A percentile compares a stretch with the other conserved stretches of the same genome.
Conservation (phyloP, 2,113 vertebrate genomes). For the Myiozetetes cayanensis region DNA sequence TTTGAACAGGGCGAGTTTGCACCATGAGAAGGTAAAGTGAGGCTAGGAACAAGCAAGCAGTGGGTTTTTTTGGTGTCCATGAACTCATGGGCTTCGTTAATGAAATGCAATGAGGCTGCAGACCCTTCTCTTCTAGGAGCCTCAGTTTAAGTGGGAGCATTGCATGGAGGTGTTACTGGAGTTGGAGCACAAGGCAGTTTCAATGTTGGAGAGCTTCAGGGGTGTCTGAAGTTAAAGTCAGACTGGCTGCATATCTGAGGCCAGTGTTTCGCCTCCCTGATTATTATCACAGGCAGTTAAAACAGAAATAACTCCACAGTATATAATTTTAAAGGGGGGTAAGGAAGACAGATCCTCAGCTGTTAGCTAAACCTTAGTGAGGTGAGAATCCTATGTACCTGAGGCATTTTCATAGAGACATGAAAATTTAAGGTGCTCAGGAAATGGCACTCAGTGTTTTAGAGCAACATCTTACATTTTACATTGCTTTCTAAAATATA, state of each 20-base stretch:
- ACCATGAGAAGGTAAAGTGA: background rate
- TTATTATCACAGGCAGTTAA: background rate
- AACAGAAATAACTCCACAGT: background rate
- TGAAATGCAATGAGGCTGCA: background rate
- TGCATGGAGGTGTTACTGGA: rapidly evolving
- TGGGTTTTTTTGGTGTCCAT: background rate
- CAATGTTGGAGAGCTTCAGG: background rate
- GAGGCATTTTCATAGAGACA: background rate
- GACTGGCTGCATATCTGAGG: background rate
- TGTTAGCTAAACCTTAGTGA: background rate
- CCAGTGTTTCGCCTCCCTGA: background rate
- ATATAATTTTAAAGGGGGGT: background rate
- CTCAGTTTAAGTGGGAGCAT: background rate
- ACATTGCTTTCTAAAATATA: background rate
- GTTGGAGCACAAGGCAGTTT: background rate
- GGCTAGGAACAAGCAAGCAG: background rate
- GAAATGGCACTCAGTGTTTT: background rate
- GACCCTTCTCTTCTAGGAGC: background rate
- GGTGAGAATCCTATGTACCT: background rate
- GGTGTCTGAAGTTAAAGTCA: background rate
- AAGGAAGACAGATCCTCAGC: background rate
- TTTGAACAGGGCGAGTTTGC: background rate
- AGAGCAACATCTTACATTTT: background rate
- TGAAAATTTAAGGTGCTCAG: background rate
- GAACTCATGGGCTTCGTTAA: background rate